A percentile compares a stretch with the other conserved stretches of the same genome.
Evolutionary conservation across 1,140 invertebrate genomes (phyloP).

Genomic region (Brachionus rubens): DNA sequence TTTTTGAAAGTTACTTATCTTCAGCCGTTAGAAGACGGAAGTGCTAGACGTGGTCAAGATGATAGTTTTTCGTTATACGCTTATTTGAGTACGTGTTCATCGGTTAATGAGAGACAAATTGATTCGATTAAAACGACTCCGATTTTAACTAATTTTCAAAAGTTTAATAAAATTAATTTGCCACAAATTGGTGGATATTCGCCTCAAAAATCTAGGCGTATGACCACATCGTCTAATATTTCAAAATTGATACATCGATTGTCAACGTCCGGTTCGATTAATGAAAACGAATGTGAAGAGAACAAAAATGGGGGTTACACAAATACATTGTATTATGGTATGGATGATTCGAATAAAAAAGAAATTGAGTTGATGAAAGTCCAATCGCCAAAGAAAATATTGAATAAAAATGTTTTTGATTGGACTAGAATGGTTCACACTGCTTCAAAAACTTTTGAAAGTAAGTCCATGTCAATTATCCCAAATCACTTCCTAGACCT

Average conservation of each 20-base stretch:
- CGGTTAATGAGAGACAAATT: constrained; percentile 52
- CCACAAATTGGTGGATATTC: neutral
- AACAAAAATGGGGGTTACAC: constrained; percentile 52
- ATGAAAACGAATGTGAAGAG: constrained; percentile 50
- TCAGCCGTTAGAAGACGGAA: constrained; percentile 69
- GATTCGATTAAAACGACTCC: constrained; percentile 47
- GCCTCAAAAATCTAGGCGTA: constrained; percentile 24
- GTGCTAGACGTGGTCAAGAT: constrained; percentile 61
- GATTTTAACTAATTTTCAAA: constrained; percentile 28
- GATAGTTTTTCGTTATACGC: constrained; percentile 19
- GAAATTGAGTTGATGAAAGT: constrained; percentile 45
- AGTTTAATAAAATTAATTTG: neutral
- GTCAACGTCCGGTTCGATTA: constrained; percentile 52
- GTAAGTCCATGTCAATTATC: constrained; percentile 51
- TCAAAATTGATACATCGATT: constrained; percentile 47
- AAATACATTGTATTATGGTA: constrained; percentile 47
- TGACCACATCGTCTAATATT: neutral
- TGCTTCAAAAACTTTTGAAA: constrained; percentile 70
- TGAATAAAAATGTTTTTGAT: constrained; percentile 64
- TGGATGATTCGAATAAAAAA: neutral
- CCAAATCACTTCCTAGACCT: too few species aligned
- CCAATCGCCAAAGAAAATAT: constrained; percentile 47
- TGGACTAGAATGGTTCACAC: constrained; percentile 75
- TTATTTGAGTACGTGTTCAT: constrained; percentile 50
- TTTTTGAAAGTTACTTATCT: constrained; percentile 80